Evolutionary conservation across 2,113 vertebrate species (phyloP).

Genomic region (Noctilio leporinus): DNA sequence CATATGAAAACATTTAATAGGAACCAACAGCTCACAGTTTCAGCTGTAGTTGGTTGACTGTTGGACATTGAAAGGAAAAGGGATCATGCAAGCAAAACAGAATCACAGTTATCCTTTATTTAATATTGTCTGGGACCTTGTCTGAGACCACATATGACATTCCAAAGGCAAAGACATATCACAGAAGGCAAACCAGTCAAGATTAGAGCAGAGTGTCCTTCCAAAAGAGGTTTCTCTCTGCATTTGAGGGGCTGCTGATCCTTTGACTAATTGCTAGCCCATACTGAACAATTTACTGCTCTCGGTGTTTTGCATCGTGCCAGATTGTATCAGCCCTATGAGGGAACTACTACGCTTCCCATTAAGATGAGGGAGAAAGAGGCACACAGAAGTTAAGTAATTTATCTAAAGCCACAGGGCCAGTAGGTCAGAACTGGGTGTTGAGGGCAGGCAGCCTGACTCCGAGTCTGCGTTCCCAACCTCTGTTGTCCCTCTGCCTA

Average conservation of each 20-base stretch:
- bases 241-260: no score
- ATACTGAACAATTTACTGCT: background rate
- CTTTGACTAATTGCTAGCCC: background rate
- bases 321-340: background rate
- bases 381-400: background rate
- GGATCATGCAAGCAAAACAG: background rate
- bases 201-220: background rate
- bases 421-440: background rate
- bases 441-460: background rate
- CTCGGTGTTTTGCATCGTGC: background rate
- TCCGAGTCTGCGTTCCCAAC: background rate
- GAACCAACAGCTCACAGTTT: background rate
- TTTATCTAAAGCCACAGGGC: background rate
- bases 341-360: background rate
- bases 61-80: background rate
- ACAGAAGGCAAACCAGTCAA: background rate
- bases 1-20: background rate
- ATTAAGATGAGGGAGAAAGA: background rate
- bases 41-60: background rate
- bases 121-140: background rate
- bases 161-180: background rate
- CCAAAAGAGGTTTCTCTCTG: background rate
- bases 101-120: background rate
- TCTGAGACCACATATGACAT: background rate
- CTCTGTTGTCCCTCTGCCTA: background rate